A percentile compares a stretch with the other conserved stretches of the same genome.
Evolutionary conservation across 2,797 vertebrate genomes (phyloP).

Genomic region (Myoxocephalus aenaeus): DNA sequence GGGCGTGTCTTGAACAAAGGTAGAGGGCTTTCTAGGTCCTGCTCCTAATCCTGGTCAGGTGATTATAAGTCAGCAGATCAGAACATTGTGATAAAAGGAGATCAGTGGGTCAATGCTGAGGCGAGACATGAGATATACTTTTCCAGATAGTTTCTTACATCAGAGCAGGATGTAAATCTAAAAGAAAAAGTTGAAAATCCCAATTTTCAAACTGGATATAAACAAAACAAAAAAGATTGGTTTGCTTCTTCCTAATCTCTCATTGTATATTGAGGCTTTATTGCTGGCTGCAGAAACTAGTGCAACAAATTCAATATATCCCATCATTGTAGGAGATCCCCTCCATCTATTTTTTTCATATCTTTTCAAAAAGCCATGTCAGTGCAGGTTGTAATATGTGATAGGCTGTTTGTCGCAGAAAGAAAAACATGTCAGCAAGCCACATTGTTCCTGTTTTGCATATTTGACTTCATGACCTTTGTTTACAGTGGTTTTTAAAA

Average conservation of each 20-base stretch:
- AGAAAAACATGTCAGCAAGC: constrained; percentile 5
- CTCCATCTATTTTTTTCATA: neutral
- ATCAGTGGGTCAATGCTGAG: constrained; percentile 60
- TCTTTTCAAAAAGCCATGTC: neutral
- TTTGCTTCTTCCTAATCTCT: neutral
- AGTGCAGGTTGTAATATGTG: constrained; percentile 1
- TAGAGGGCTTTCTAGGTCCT: constrained; percentile 35
- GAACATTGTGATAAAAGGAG: constrained; percentile 50
- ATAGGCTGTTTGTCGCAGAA: neutral
- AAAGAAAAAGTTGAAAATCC: neutral
- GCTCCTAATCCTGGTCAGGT: constrained; percentile 62
- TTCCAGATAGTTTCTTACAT: constrained; percentile 7
- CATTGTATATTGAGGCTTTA: neutral
- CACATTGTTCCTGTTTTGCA: constrained; percentile 55
- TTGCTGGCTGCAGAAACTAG: neutral
- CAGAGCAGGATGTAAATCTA: neutral
- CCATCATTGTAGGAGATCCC: neutral
- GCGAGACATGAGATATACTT: constrained; percentile 7
- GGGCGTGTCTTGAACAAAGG: constrained; percentile 38
- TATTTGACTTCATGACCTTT: constrained; percentile 14
- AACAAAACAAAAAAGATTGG: neutral
- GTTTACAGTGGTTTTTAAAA: constrained; percentile 32
- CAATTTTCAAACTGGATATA: neutral
- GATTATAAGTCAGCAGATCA: constrained; percentile 60
- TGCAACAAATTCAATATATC: neutral